Base-by-base conservation (phyloP, 2,888 invertebrate genomes). In the Hydrotaea cyrtoneurina region DNA sequence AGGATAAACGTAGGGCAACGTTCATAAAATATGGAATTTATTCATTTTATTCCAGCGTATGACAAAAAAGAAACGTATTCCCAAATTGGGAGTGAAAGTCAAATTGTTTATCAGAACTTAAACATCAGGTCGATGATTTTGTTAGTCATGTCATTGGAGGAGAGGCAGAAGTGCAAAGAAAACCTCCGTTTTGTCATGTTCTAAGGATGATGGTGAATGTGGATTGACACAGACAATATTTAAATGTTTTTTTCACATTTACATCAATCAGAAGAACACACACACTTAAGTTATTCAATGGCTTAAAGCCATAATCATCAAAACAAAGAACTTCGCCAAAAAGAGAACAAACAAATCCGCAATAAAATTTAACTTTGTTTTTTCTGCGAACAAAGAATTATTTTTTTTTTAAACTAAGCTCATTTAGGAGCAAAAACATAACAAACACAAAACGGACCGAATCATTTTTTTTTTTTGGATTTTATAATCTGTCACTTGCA, bases 241-340 rank as follows among this genome's bases (percentile, higher is more conserved):
- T 26, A 23, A 59, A 23, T 59, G 59, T 26, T 59, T 55, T 8
- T 19, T n/a, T n/a, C n/a, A 55, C 19, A 21, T 55, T 21, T 55
- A 55, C 64, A 74, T 55, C 55, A 69, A 74, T 46, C 57, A 57
- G 13, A 4, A 39, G 39, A 31, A 31, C 39, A 13, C 10, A 39
- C 8, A 39, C 21, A 19, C 11, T 59, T 26, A 23, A 23, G 46
- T 31, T 59, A 36, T 71, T 69, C 23, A 71, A 23, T 76, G 71
- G 57, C 11, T 21, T 21, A 59, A 39, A 76, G 23, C 21, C n/a
- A 21, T 23, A 80, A 72, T 43, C 71, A 39, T 62, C 17, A 23
- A n/a, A 59, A 55, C 55, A 13, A 21, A 55, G 1, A 53, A 19
- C n/a, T 13, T 13, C 10, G 43, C 43, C n/a, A 50, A 50, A 50